Conservation (phyloP, 2,888 invertebrate genomes). For the Lasiommata megera region DNA sequence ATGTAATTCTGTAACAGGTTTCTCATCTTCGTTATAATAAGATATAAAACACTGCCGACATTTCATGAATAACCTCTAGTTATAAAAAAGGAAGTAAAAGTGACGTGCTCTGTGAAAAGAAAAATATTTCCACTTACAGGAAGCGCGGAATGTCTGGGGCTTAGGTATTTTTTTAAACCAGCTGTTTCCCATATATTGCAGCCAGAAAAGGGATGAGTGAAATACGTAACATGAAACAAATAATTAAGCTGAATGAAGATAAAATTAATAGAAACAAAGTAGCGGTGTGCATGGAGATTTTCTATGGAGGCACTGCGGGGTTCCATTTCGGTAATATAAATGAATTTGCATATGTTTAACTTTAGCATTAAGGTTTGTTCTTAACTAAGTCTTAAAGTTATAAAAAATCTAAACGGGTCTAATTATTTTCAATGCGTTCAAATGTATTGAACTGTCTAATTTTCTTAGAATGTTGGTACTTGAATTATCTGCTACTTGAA, state of each 20-base stretch:
- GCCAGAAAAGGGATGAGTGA: conserved; percentile 35
- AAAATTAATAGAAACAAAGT: conserved; percentile 20
- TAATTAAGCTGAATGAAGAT: conserved; percentile 32
- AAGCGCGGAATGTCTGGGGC: conserved; percentile 13
- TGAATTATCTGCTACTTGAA: no score
- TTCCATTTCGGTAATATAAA: no score
- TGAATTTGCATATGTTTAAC: no score
- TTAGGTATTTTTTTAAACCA: conserved; percentile 43
- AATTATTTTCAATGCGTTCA: no score
- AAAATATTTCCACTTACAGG: conserved; percentile 26
- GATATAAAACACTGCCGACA: conserved; percentile 13
- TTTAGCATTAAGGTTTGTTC: no score
- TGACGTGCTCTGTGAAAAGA: conserved; percentile 17
- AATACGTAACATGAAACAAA: conserved; percentile 29
- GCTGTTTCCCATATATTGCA: conserved; percentile 38
- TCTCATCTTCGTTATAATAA: conserved; percentile 15
- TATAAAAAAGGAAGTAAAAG: conserved; percentile 18
- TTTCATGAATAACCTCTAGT: conserved; percentile 13
- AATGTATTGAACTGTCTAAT: no score
- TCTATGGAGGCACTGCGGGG: neutral
- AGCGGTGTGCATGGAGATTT: neutral
- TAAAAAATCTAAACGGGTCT: no score
- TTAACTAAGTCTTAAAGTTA: no score
- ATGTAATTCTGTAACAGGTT: conserved; percentile 6
- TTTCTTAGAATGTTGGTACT: no score